A percentile compares a stretch with the other conserved stretches of the same genome.
Evolutionary conservation across 2,113 vertebrate species (phyloP).

Genomic region (Xenus cinereus): DNA sequence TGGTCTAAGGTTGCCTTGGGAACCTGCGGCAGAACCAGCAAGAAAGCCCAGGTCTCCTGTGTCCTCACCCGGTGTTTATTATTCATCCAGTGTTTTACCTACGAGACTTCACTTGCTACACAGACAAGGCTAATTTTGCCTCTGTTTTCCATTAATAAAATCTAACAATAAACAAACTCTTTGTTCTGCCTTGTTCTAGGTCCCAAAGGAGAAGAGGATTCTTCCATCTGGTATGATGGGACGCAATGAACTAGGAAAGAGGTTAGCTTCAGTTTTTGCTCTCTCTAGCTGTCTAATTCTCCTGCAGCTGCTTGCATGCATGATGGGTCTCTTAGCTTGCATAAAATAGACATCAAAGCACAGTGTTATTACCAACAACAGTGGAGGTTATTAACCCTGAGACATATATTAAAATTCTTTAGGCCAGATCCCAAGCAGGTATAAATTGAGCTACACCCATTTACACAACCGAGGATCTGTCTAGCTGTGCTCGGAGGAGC

Average conservation of each 20-base stretch:
- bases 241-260: slow-evolving; percentile 84
- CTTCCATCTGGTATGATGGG: slow-evolving; percentile 72
- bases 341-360: slow-evolving; percentile 48
- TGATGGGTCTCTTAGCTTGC: slow-evolving; percentile 27
- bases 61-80: neutral
- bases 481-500: neutral
- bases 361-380: slow-evolving; percentile 25
- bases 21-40: neutral
- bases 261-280: slow-evolving; percentile 73
- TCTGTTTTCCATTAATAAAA: neutral
- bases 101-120: neutral
- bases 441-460: slow-evolving; percentile 36
- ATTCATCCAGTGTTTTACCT: neutral
- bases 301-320: slow-evolving; percentile 32
- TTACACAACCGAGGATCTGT: neutral
- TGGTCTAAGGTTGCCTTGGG: neutral
- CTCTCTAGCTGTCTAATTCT: neutral
- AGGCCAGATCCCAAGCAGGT: slow-evolving; percentile 33
- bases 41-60: neutral
- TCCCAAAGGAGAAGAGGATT: slow-evolving; percentile 87
- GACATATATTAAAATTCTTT: slow-evolving; percentile 46
- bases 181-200: slow-evolving; percentile 67
- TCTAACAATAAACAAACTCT: neutral
- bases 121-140: neutral
- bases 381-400: slow-evolving; percentile 36